Evolutionary conservation across 2,888 invertebrate species (phyloP).

Genomic region (Quadriops clusia): DNA sequence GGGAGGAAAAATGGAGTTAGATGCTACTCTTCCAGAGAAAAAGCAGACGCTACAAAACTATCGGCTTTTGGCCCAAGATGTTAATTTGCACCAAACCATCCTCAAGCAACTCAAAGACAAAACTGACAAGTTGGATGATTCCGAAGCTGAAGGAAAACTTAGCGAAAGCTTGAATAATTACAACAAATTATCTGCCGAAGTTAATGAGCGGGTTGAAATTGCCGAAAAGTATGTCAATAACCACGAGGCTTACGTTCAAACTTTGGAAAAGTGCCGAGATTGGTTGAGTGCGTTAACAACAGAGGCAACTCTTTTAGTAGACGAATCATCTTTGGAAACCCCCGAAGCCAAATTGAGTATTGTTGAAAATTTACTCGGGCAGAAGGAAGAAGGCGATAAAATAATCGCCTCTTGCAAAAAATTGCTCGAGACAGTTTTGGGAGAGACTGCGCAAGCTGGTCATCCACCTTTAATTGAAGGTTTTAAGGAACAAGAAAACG

Average conservation of each 20-base stretch:
- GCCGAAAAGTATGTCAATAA: constrained; percentile 63
- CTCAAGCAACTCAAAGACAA: constrained; percentile 75
- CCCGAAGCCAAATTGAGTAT: constrained; percentile 63
- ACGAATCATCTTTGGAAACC: constrained; percentile 66
- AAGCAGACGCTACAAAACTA: constrained; percentile 74
- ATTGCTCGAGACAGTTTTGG: constrained; percentile 58
- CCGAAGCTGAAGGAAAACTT: constrained; percentile 65
- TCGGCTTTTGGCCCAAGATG: constrained; percentile 72
- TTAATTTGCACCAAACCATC: constrained; percentile 73
- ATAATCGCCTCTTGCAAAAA: constrained; percentile 57
- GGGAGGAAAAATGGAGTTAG: constrained; percentile 55
- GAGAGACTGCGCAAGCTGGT: constrained; percentile 65
- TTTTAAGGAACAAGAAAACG: constrained; percentile 59
- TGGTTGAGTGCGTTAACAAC: constrained; percentile 68
- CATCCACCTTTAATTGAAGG: constrained; percentile 62
- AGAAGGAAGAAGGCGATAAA: constrained; percentile 61
- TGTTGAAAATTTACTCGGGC: constrained; percentile 63
- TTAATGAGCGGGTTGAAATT: constrained; percentile 51
- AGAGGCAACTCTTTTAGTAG: constrained; percentile 65
- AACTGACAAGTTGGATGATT: constrained; percentile 65
- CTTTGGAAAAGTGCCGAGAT: constrained; percentile 72
- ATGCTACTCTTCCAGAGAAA: constrained; percentile 77
- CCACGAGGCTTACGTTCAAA: constrained; percentile 72
- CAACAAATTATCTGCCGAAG: constrained; percentile 51
- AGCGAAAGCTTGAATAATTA: constrained; percentile 63